These are phyloP conservation scores for Agrypnus murinus DNA, from an alignment of 2,888 invertebrate species.

Conservation along the genomic window DNA sequence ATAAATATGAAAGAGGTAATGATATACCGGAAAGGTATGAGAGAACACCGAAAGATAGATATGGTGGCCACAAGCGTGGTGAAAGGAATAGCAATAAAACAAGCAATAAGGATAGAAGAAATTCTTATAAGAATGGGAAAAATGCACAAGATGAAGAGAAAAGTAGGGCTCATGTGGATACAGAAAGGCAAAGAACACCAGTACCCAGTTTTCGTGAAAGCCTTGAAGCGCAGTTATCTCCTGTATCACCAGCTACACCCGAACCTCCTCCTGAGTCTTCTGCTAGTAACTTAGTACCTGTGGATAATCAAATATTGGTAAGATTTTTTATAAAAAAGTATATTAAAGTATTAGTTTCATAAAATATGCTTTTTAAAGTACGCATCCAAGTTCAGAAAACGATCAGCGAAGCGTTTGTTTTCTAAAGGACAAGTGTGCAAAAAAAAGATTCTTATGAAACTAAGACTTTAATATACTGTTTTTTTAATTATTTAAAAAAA, in stretches of 20 bases:
- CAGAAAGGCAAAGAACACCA: conserved; percentile 44
- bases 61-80: conserved; percentile 1
- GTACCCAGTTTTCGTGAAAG: conserved; percentile 54
- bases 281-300: conserved; percentile 47
- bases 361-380: too few species aligned
- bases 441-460: too few species aligned
- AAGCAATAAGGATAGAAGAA: conserved; percentile 37
- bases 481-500: too few species aligned
- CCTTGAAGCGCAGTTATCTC: conserved; percentile 61
- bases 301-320: conserved; percentile 57
- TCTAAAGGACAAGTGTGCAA: too few species aligned
- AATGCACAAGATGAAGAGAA: conserved; percentile 42
- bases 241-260: conserved; percentile 60
- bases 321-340: conserved; percentile 42
- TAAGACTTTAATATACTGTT: too few species aligned
- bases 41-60: conserved; percentile 36
- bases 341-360: too few species aligned
- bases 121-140: conserved; percentile 35
- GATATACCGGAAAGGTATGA: conserved; percentile 46
- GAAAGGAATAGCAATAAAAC: conserved; percentile 19
- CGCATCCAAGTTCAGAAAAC: too few species aligned
- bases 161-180: conserved; percentile 30
- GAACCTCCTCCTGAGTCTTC: conserved; percentile 44
- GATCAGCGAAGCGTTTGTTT: too few species aligned
- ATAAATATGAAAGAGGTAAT: conserved; percentile 41